A percentile compares a stretch with the other conserved stretches of the same genome.
Conservation (phyloP, 1,140 invertebrate species). For the Psilanteris sp. region DNA sequence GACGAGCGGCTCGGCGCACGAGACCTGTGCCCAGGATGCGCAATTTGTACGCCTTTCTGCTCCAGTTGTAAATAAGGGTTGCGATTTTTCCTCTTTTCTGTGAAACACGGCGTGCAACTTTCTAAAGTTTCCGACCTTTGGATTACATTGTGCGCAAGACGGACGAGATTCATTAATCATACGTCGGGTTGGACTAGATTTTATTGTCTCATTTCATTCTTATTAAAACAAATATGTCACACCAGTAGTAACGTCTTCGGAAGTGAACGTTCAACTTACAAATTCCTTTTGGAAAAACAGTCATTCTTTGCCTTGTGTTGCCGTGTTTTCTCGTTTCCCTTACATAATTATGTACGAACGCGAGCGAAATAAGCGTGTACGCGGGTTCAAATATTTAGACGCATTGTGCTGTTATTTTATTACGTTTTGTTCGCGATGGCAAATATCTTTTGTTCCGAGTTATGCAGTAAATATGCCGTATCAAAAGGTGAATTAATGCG, state of each 20-base stretch:
- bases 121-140: slow-evolving; percentile 32
- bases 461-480: too few species aligned
- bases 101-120: slow-evolving; percentile 28
- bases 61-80: slow-evolving; percentile 77
- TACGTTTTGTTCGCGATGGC: too few species aligned
- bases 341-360: too few species aligned
- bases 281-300: too few species aligned
- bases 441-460: too few species aligned
- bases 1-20: slow-evolving; percentile 29
- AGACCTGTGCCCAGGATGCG: slow-evolving; percentile 47
- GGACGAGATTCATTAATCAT: slow-evolving; percentile 36
- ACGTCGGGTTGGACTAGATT: slow-evolving; percentile 29
- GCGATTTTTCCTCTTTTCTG: slow-evolving; percentile 46
- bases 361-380: too few species aligned
- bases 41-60: slow-evolving; percentile 63
- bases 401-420: too few species aligned
- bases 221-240: slow-evolving; percentile 28
- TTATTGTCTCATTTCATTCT: slow-evolving; percentile 33
- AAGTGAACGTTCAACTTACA: too few species aligned
- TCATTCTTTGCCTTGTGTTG: too few species aligned
- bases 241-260: slow-evolving; percentile 1
- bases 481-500: too few species aligned
- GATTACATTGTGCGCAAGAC: slow-evolving; percentile 11
- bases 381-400: too few species aligned
- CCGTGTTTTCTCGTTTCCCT: too few species aligned